Conservation (phyloP, 2,113 vertebrate species). For the Marmota flaviventris region DNA sequence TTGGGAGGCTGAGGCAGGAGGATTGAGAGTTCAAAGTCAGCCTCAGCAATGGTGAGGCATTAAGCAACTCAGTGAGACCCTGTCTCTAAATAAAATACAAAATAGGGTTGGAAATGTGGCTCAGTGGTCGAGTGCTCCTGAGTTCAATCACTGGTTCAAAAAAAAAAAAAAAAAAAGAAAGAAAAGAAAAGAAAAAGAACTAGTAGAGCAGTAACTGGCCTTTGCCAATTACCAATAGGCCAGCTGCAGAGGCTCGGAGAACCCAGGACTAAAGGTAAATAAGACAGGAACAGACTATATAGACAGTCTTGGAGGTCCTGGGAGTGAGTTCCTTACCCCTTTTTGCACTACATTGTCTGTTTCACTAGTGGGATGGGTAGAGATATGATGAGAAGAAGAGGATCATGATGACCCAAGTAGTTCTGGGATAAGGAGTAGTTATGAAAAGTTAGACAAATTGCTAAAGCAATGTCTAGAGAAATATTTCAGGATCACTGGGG, state of each 20-base stretch:
- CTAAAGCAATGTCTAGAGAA: constrained; percentile 24
- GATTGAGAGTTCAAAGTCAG: too few species aligned
- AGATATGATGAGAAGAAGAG: not conserved
- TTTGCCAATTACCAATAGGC: not conserved
- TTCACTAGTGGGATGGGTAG: constrained; percentile 8
- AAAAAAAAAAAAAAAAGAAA: too few species aligned
- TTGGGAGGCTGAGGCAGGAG: too few species aligned
- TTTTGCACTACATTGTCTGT: not conserved
- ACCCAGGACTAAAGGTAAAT: not conserved
- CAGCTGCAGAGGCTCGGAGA: constrained; percentile 5
- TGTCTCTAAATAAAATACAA: too few species aligned
- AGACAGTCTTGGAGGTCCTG: not conserved
- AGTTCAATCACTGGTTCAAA: too few species aligned
- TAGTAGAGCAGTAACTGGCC: not conserved
- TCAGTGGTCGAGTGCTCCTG: too few species aligned
- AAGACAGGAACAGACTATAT: not conserved
- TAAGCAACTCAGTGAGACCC: too few species aligned
- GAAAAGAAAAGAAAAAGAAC: not conserved
- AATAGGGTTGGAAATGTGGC: too few species aligned
- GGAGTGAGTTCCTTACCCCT: not conserved
- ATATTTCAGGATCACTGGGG: constrained; percentile 18
- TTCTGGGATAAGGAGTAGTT: constrained; percentile 16
- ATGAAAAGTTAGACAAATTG: not conserved
- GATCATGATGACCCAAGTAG: not conserved
- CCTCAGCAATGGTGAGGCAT: too few species aligned